These are phyloP conservation scores for Alethe castanea DNA, from an alignment of 2,113 vertebrate genomes.

Conservation along the genomic window DNA sequence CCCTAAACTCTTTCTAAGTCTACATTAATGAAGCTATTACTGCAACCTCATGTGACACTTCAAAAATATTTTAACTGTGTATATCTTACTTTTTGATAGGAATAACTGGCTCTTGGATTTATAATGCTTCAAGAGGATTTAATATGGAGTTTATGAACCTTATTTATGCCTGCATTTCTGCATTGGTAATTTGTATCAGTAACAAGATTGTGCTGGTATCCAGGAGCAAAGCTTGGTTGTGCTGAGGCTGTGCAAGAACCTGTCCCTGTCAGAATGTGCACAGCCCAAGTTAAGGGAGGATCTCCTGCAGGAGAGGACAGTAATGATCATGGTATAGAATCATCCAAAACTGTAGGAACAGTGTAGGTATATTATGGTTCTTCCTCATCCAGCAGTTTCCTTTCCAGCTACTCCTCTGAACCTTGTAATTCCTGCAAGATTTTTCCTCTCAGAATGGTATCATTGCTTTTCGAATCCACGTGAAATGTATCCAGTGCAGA, in stretches of 20 bases:
- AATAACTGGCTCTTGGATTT: background rate
- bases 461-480: background rate
- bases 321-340: background rate
- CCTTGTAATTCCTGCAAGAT: background rate
- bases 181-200: background rate
- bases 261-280: background rate
- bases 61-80: background rate
- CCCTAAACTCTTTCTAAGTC: background rate
- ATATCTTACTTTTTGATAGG: background rate
- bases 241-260: background rate
- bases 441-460: background rate
- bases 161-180: background rate
- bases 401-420: background rate
- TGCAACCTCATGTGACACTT: background rate
- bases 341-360: background rate
- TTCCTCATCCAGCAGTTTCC: background rate
- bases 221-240: background rate
- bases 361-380: background rate
- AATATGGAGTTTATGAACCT: background rate
- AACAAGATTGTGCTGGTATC: background rate
- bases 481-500: background rate
- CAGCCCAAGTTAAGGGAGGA: background rate
- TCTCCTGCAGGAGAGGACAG: background rate
- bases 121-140: background rate
- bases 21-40: background rate